Percentiles rank a stretch among this genome's conserved stretches.
Evolutionary conservation across 2,113 vertebrate species (phyloP).

Genomic region (Geococcyx californianus): DNA sequence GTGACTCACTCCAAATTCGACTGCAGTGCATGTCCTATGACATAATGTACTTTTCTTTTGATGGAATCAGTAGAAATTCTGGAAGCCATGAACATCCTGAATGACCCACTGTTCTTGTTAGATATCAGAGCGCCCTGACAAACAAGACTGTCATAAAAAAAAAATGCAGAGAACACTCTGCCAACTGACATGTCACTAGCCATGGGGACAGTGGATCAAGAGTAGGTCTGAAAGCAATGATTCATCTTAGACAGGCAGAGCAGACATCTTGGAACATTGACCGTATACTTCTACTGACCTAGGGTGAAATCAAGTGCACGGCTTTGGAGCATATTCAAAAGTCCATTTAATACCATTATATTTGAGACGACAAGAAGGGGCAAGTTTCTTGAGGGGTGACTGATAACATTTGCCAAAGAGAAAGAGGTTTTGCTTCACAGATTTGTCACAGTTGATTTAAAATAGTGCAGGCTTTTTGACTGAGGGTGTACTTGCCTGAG

Average conservation of each 20-base stretch:
- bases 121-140: not conserved
- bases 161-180: not conserved
- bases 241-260: not conserved
- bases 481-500: not conserved
- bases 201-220: not conserved
- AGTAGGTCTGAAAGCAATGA: not conserved
- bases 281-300: not conserved
- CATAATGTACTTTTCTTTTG: slow-evolving; percentile 38
- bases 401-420: slow-evolving; percentile 39
- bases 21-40: not conserved
- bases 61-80: slow-evolving; percentile 35
- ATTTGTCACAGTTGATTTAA: slow-evolving; percentile 55
- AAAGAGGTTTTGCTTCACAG: slow-evolving; percentile 35
- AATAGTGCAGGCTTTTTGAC: slow-evolving; percentile 25
- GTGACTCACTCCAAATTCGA: slow-evolving; percentile 6
- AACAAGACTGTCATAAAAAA: not conserved
- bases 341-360: slow-evolving; percentile 19
- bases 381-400: slow-evolving; percentile 37
- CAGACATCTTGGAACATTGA: slow-evolving; percentile 8
- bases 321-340: slow-evolving; percentile 8
- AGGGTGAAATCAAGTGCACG: slow-evolving; percentile 8
- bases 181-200: not conserved
- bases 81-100: slow-evolving; percentile 5
- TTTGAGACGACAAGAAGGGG: slow-evolving; percentile 30
- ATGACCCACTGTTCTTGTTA: slow-evolving; percentile 45